These are phyloP conservation scores for Steinernema hermaphroditum DNA, from an alignment of 2,888 invertebrate genomes.

Conservation along the genomic window DNA sequence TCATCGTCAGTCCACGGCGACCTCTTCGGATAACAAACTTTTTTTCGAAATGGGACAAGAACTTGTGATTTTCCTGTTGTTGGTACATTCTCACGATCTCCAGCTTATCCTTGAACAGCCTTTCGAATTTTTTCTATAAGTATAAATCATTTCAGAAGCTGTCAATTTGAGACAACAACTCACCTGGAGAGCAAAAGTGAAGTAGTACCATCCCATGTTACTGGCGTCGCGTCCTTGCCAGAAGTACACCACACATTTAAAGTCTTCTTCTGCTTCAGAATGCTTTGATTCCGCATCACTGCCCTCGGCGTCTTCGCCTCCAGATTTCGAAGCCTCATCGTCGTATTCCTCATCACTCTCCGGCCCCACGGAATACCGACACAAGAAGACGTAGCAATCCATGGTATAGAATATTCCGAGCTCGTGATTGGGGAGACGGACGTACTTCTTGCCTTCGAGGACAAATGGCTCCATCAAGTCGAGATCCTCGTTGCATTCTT, in stretches of 20 bases:
- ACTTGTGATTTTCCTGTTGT: constrained; percentile 97
- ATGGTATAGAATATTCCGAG: constrained; percentile 84
- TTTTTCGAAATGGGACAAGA: constrained; percentile 92
- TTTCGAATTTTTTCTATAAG: constrained; percentile 78
- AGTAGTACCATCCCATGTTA: constrained; percentile 99
- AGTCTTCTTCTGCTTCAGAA: constrained; percentile 72
- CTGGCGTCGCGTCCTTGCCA: constrained; percentile 95
- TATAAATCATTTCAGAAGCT: not conserved
- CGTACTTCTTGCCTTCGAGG: constrained; percentile 92
- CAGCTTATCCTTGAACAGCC: constrained; percentile 80
- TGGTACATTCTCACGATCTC: constrained; percentile 93
- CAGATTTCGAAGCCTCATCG: constrained; percentile 38
- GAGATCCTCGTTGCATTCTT: constrained; percentile 95
- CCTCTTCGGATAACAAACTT: constrained; percentile 90
- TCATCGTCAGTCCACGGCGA: constrained; percentile 47
- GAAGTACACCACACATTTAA: constrained; percentile 96
- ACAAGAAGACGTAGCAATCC: constrained; percentile 97
- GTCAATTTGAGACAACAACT: constrained; percentile 23
- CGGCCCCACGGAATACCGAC: constrained; percentile 83
- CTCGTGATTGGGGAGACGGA: constrained; percentile 91
- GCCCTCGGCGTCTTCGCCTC: constrained; percentile 33
- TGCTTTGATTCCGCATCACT: constrained; percentile 39
- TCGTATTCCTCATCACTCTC: constrained; percentile 32
- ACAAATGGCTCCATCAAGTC: constrained; percentile 97
- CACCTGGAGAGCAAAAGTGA: constrained; percentile 80